Conservation (phyloP, 2,888 invertebrate species). For the Chrysopilus asiliformis region DNA sequence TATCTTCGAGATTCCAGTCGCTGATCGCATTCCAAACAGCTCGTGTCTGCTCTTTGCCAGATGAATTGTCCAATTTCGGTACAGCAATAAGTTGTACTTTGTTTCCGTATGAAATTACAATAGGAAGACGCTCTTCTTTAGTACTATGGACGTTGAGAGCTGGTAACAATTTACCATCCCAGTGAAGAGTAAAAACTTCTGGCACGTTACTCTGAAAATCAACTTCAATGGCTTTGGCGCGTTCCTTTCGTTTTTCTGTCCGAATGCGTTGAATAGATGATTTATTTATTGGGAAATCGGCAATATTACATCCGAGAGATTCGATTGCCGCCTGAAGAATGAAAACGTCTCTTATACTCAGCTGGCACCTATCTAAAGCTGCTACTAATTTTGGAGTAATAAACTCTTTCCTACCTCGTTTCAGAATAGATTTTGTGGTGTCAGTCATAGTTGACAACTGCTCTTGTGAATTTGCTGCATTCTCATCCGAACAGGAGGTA, state of each 20-base stretch:
- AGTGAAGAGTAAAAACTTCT: conserved; percentile 22
- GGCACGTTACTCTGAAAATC: conserved; percentile 24
- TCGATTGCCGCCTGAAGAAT: conserved; percentile 18
- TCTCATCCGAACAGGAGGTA: too few relatives aligned
- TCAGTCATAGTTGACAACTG: too few relatives aligned
- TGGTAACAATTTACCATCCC: conserved; percentile 26
- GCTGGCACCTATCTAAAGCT: conserved; percentile 14
- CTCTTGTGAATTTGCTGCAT: too few relatives aligned
- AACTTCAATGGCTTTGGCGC: conserved; percentile 22
- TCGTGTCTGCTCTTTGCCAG: conserved; percentile 16
- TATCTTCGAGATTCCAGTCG: conserved; percentile 16
- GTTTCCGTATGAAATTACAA: conserved; percentile 26
- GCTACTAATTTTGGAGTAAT: too few relatives aligned
- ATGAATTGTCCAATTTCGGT: conserved; percentile 19
- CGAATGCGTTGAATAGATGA: conserved; percentile 22
- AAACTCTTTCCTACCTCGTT: too few relatives aligned
- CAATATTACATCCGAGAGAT: conserved; percentile 17
- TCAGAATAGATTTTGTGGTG: too few relatives aligned
- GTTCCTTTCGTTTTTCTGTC: conserved; percentile 19
- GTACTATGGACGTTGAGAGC: too few relatives aligned
- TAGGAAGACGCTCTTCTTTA: conserved; percentile 21
- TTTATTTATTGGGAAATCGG: conserved; percentile 21
- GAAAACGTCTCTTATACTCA: conserved; percentile 17
- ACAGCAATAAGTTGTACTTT: conserved; percentile 21
- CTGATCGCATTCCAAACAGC: conserved; percentile 17